Evolutionary conservation across 2,797 vertebrate genomes (phyloP), one percentile per base, ranked within the genome.

Genomic region (Pseudomugil tenellus): DNA sequence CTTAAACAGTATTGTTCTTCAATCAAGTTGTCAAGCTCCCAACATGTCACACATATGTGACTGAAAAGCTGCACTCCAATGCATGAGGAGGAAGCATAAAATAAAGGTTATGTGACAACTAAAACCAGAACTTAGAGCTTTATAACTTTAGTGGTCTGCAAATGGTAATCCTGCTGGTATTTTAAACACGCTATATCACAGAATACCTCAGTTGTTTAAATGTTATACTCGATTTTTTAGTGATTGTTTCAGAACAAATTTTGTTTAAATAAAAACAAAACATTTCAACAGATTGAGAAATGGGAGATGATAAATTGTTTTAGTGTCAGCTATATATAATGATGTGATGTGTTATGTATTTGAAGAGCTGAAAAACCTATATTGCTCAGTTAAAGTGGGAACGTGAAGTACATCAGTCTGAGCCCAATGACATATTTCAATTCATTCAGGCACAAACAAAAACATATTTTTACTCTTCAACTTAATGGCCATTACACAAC

Each of bases 401-500:
- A 56, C 14, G 19, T 28, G 10, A 56, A 65, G 56, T 32, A 1
- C 53, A 65, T 46, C 26, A 21, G 26, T 12, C 35, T 21, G 17
- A 6, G 51, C n/a, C n/a, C 31, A 29, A 23, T 12, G 0, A 52
- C 25, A 23, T 21, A 16, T 39, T 41, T 53, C 34, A 29, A 56
- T 66, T 28, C 1, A 39, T 46, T 52, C 3, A 25, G 31, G 3
- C 49, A 10, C 9, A 74, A 58, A 73, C 39, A 46, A 68, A 66
- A 37, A 28, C 8, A 31, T 1, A 0, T 73, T 55, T 59, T 25
- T 56, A 14, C 39, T 23, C 23, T 58, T 48, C 19, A 17, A 21
- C 65, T 67, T 55, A 49, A 46, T 29, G 35, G 61, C 9, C 12
- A 4, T 71, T 39, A 35, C 21, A 28, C 55, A 63, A 62, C 28